Evolutionary conservation across 92 coral and sea anemone species (phyloP), one percentile per base, ranked within the genome.

Genomic region (Anthopleura xanthogrammica): DNA sequence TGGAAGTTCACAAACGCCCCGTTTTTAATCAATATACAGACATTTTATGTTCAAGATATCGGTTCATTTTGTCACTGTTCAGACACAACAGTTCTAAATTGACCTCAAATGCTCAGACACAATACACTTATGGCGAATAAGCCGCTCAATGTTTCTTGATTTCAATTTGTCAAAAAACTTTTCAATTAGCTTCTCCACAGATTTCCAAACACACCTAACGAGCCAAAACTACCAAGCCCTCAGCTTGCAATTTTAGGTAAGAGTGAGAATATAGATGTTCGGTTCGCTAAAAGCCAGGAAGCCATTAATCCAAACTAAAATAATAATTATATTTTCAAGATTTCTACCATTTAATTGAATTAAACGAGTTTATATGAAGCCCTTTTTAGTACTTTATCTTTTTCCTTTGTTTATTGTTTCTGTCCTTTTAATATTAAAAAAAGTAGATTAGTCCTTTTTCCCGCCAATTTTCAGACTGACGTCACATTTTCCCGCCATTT

Each of bases 401-500:
- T 62, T 6, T n/a, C 23, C 29, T 5, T 62, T 62, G 23, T 12
- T 62, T 23, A 62, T 62, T 62, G 24, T 20, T 13, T 20, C 70
- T 23, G 70, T 5, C 9, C 29, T 7, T 14, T 58, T 14, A 58
- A 19, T 14, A 58, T 62, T 4, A 20, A 62, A 16, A 54, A 54
- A 62, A 62, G 12, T 29, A 9, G 70, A n/a, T n/a, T 20, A 20
- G 36, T 9, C 24, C 24, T 20, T 62, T 62, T 62, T n/a, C 70
- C 29, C 70, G 70, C 70, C 70, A 62, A 20, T 62, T 62, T 62
- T 20, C 2, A 62, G 70, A 62, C 29, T 62, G 70, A 62, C 70
- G 70, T 54, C 70, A 23, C 36, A 29, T 62, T 62, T 62, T 62
- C 70, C 70, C 70, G 70, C 70, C 70, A 62, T 62, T 23, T 62